Evolutionary conservation across 1,140 invertebrate genomes (phyloP).

Genomic region (Linepithema humile): DNA sequence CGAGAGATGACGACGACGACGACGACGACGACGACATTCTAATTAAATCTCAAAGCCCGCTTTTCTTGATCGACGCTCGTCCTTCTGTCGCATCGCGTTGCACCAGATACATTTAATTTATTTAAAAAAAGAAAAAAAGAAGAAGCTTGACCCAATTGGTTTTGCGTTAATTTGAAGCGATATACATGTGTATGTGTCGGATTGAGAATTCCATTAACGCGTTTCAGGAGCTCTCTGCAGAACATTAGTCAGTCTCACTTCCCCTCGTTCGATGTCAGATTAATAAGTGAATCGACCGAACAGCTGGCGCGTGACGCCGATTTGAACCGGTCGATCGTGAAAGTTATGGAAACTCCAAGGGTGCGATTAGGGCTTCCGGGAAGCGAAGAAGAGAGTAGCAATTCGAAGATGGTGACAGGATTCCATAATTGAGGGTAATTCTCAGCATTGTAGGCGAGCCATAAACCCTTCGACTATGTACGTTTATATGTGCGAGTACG

Average conservation of each 20-base stretch:
- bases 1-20: slow-evolving; percentile 1
- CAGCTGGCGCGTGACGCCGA: not conserved
- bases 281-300: slow-evolving; percentile 42
- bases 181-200: not conserved
- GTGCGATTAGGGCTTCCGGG: not conserved
- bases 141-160: not conserved
- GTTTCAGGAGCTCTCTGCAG: not conserved
- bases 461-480: not conserved
- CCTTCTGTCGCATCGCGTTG: not conserved
- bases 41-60: slow-evolving; percentile 34
- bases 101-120: not conserved
- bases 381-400: not conserved
- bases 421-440: slow-evolving; percentile 35
- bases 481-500: not conserved
- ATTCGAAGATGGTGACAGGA: not conserved
- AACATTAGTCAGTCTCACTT: not conserved
- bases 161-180: not conserved
- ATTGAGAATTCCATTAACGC: not conserved
- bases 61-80: slow-evolving; percentile 22
- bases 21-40: slow-evolving; percentile 20
- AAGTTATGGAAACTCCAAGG: slow-evolving; percentile 17
- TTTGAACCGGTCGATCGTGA: slow-evolving; percentile 40
- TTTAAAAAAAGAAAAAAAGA: not conserved
- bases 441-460: too few species aligned
- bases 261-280: slow-evolving; percentile 12